Conservation (phyloP, 2,113 vertebrate species). For the Alligator sinensis region DNA sequence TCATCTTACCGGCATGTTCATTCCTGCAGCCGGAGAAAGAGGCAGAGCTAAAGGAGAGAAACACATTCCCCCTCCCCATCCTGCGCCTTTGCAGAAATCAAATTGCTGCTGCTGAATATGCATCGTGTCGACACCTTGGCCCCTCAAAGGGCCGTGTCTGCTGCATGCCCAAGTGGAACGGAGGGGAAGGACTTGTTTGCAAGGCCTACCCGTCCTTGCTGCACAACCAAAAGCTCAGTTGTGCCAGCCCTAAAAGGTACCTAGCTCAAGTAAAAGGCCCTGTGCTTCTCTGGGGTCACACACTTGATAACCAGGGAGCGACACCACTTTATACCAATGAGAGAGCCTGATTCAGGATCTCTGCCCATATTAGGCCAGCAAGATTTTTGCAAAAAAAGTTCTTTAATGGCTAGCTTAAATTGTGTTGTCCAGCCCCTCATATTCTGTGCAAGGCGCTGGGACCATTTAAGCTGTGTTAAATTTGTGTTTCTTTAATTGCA, state of each 20-base stretch:
- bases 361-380: too few relatives aligned
- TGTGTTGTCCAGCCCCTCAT: background rate
- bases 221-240: too few relatives aligned
- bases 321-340: too few relatives aligned
- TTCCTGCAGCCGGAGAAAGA: background rate
- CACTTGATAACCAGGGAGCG: too few relatives aligned
- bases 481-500: too few relatives aligned
- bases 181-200: background rate
- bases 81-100: accelerated
- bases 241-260: too few relatives aligned
- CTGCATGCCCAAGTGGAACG: background rate
- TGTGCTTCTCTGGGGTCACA: too few relatives aligned
- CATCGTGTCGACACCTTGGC: accelerated
- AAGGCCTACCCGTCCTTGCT: background rate
- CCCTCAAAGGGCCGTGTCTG: accelerated
- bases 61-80: background rate
- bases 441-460: background rate
- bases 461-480: background rate
- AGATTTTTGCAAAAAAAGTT: too few relatives aligned
- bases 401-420: too few relatives aligned
- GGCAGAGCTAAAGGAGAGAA: background rate
- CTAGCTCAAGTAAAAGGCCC: too few relatives aligned
- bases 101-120: accelerated
- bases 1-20: background rate
- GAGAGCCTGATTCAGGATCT: too few relatives aligned